These are phyloP conservation scores for Poecile atricapillus DNA, from an alignment of 2,113 vertebrate species.

Conservation along the genomic window DNA sequence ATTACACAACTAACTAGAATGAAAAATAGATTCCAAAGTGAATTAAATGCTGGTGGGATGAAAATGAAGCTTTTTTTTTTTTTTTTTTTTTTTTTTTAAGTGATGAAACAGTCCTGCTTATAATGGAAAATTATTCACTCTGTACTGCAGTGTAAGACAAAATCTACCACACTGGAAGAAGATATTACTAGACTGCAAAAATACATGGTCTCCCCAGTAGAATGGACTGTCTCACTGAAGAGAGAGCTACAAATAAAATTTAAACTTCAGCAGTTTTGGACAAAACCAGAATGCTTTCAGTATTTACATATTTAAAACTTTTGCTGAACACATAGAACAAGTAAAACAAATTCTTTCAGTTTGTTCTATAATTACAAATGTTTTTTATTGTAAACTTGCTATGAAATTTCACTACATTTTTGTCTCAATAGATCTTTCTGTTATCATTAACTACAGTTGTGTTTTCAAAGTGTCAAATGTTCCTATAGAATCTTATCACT, in stretches of 20 bases:
- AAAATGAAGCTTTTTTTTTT: neutral
- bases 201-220: neutral
- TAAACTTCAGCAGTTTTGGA: neutral
- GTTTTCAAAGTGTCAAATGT: neutral
- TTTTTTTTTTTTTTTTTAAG: neutral
- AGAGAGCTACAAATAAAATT: neutral
- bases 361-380: neutral
- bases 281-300: neutral
- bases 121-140: slow-evolving; percentile 51
- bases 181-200: neutral
- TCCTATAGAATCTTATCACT: neutral
- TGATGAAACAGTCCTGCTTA: slow-evolving; percentile 44
- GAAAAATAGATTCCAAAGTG: slow-evolving; percentile 25
- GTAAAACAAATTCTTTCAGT: neutral
- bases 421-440: neutral
- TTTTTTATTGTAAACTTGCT: neutral
- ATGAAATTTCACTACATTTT: neutral
- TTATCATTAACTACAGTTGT: neutral
- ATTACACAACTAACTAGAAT: slow-evolving; percentile 43
- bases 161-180: slow-evolving; percentile 15
- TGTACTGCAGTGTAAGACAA: slow-evolving; percentile 32
- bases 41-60: slow-evolving; percentile 29
- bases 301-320: neutral
- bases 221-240: neutral
- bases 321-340: neutral